These are phyloP conservation scores for Puntigrus tetrazona DNA, from an alignment of 2,113 vertebrate genomes.

Conservation along the genomic window DNA sequence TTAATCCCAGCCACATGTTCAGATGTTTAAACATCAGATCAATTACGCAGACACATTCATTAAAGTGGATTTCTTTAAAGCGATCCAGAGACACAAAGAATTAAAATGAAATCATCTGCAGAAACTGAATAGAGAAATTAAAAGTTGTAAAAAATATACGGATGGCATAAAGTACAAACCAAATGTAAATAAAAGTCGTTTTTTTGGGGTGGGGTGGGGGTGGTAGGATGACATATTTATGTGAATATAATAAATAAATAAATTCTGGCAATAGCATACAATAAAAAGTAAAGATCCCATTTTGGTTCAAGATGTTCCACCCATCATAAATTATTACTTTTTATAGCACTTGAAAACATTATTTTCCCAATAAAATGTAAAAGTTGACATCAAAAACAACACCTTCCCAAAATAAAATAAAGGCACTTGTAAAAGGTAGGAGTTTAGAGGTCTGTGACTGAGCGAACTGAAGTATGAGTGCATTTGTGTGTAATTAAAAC, in stretches of 20 bases:
- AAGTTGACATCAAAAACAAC: not conserved
- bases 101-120: conserved; percentile 60
- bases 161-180: not conserved
- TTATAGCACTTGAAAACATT: not conserved
- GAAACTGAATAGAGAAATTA: conserved; percentile 30
- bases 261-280: not conserved
- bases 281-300: not conserved
- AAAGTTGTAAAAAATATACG: not conserved
- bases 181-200: too few species aligned
- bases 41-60: conserved; percentile 69
- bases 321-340: not conserved
- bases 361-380: not conserved
- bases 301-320: not conserved
- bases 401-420: not conserved
- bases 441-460: not conserved
- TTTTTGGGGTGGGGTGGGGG: too few species aligned
- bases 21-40: conserved; percentile 70
- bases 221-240: too few species aligned
- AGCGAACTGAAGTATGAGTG: conserved; percentile 23
- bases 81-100: conserved; percentile 40
- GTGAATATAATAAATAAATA: too few species aligned
- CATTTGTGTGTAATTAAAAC: conserved; percentile 76
- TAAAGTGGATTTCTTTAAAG: conserved; percentile 54
- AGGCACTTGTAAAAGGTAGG: not conserved
- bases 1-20: conserved; percentile 74